Conservation (phyloP, 2,113 vertebrate species). For the Ictalurus furcatus region DNA sequence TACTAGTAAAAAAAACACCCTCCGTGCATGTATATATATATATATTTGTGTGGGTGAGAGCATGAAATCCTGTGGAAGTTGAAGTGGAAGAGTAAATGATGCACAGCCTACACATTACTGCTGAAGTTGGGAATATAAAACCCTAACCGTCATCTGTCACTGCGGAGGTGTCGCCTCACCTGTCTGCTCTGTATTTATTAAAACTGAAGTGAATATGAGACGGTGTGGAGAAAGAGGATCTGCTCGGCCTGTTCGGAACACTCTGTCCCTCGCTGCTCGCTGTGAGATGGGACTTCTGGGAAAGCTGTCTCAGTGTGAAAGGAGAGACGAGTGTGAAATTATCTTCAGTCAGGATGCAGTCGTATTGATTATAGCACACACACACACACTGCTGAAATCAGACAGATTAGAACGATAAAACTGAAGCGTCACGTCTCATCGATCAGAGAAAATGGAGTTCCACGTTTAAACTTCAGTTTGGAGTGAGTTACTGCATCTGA, state of each 20-base stretch:
- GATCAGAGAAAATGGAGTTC: background rate
- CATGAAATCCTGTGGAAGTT: too few relatives aligned
- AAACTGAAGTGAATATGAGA: background rate
- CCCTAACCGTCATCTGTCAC: background rate
- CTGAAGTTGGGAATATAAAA: background rate
- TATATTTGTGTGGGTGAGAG: too few relatives aligned
- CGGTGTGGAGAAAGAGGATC: background rate
- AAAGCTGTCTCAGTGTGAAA: background rate
- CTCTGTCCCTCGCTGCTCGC: background rate
- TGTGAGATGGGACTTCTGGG: background rate
- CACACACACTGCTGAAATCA: background rate
- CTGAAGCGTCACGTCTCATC: background rate
- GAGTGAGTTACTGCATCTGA: background rate
- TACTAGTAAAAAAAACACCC: too few relatives aligned
- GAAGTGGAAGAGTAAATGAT: too few relatives aligned
- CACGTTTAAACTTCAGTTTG: background rate
- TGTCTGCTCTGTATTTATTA: background rate
- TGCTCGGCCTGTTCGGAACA: background rate
- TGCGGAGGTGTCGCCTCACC: background rate
- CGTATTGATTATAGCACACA: background rate
- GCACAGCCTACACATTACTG: background rate
- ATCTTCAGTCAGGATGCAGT: background rate
- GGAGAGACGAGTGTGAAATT: background rate
- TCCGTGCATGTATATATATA: too few relatives aligned
- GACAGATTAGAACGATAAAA: background rate